These are phyloP conservation scores for Eustalomyia histrio DNA, from an alignment of 2,888 invertebrate species.

Conservation along the genomic window DNA sequence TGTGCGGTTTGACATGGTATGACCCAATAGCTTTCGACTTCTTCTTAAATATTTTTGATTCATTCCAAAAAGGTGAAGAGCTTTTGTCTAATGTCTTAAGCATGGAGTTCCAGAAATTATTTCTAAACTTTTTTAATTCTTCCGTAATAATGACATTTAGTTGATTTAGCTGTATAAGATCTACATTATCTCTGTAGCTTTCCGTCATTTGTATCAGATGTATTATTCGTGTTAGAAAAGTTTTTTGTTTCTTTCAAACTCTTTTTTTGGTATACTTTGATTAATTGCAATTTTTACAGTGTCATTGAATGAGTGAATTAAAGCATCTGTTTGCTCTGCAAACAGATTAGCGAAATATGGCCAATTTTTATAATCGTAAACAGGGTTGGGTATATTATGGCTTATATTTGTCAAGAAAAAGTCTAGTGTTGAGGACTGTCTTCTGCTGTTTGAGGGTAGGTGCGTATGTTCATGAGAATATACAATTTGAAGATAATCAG, in stretches of 20 bases:
- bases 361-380: constrained; percentile 9
- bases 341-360: not conserved
- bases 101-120: constrained; percentile 44
- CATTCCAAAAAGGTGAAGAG: constrained; percentile 53
- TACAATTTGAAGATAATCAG: constrained; percentile 9
- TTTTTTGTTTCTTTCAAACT: not conserved
- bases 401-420: constrained; percentile 38
- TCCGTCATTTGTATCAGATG: not conserved
- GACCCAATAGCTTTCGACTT: constrained; percentile 27
- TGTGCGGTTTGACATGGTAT: no score
- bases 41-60: constrained; percentile 52
- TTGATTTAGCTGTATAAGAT: constrained; percentile 5
- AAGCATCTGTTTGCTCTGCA: not conserved
- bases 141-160: constrained; percentile 19
- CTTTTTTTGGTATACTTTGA: constrained; percentile 3
- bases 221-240: constrained; percentile 5
- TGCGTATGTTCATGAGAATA: constrained; percentile 9
- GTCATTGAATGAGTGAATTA: no score
- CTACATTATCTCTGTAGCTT: constrained; percentile 8
- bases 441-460: constrained; percentile 28
- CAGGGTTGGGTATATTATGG: not conserved
- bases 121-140: constrained; percentile 41
- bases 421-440: constrained; percentile 33
- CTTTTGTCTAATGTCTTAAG: constrained; percentile 33
- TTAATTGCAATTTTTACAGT: no score